These are phyloP conservation scores for Ceraclea dissimilis DNA, from an alignment of 2,888 invertebrate genomes.

Conservation along the genomic window DNA sequence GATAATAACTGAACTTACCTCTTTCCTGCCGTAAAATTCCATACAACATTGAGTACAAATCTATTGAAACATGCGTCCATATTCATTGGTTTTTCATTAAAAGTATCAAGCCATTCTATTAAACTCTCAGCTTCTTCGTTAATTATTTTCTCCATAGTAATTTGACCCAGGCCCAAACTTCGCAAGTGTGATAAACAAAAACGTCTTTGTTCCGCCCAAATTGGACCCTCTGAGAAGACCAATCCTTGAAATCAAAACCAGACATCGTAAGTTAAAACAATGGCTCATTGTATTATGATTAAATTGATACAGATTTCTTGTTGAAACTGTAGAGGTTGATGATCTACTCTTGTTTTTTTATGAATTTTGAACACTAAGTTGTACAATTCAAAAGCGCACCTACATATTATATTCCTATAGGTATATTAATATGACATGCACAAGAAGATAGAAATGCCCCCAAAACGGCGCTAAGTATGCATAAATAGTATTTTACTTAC, in stretches of 20 bases:
- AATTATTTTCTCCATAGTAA: constrained; percentile 53
- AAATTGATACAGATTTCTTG: too few species aligned
- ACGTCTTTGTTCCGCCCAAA: constrained; percentile 59
- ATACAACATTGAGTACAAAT: constrained; percentile 59
- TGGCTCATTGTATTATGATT: too few species aligned
- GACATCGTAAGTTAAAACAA: neutral
- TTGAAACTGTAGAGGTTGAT: too few species aligned
- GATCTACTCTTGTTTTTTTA: too few species aligned
- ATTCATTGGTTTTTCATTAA: constrained; percentile 35
- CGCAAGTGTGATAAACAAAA: constrained; percentile 59
- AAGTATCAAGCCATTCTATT: constrained; percentile 38
- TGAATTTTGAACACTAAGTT: too few species aligned
- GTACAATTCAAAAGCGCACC: too few species aligned
- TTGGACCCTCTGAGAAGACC: constrained; percentile 58
- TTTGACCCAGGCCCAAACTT: constrained; percentile 56
- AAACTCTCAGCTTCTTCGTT: constrained; percentile 49
- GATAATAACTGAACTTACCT: constrained; percentile 34
- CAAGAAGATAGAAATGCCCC: too few species aligned
- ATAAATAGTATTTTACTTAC: too few species aligned
- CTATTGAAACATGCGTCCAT: constrained; percentile 51
- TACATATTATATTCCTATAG: too few species aligned
- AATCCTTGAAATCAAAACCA: constrained; percentile 46
- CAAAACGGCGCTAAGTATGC: too few species aligned
- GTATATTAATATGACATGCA: too few species aligned
- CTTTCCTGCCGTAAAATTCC: constrained; percentile 62